These are phyloP conservation scores for Decapterus maruadsi DNA, from an alignment of 2,797 vertebrate genomes.

Conservation along the genomic window DNA sequence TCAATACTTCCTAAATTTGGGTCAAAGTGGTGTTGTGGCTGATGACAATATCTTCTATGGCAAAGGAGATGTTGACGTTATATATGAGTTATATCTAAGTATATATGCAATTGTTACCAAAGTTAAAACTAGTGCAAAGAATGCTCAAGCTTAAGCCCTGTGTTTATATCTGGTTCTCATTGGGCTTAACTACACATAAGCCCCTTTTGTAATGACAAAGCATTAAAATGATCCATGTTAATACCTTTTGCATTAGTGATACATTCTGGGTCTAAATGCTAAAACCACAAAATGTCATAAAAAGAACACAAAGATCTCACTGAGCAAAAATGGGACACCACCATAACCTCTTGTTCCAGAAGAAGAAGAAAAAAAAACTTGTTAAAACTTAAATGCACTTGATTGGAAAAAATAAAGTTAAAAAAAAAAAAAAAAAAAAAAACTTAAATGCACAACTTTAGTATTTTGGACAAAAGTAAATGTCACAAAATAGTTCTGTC, in stretches of 20 bases:
- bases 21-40: not conserved
- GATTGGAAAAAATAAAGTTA: too few species aligned
- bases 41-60: not conserved
- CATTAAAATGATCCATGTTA: conserved; percentile 63
- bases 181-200: conserved; percentile 66
- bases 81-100: too few species aligned
- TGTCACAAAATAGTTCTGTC: not conserved
- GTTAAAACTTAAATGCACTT: conserved; percentile 17
- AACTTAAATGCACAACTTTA: conserved; percentile 29
- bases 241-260: conserved; percentile 67
- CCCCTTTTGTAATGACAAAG: conserved; percentile 59
- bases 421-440: conserved; percentile 4
- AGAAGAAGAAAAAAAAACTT: conserved; percentile 3
- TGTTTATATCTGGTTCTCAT: conserved; percentile 61
- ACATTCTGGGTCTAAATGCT: conserved; percentile 50
- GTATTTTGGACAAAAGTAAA: not conserved
- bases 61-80: conserved; percentile 14
- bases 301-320: conserved; percentile 57
- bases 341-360: not conserved
- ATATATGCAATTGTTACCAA: conserved; percentile 25
- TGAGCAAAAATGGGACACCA: conserved; percentile 33
- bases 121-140: conserved; percentile 44
- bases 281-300: conserved; percentile 60
- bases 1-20: not conserved
- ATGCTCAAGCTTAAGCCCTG: conserved; percentile 50